Evolutionary conservation across 2,888 invertebrate species (phyloP).

Genomic region (Noctua janthina): DNA sequence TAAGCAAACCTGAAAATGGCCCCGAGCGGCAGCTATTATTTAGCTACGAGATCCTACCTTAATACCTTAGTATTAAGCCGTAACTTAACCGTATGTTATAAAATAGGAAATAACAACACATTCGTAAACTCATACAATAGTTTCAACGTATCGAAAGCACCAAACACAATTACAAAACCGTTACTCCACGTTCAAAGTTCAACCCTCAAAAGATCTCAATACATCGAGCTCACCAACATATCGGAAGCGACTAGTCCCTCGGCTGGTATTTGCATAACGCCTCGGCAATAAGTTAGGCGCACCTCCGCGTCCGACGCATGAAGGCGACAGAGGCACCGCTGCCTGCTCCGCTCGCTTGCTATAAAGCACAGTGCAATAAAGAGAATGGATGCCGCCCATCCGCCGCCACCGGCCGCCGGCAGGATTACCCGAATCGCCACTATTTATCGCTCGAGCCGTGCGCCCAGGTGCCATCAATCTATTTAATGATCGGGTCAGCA

Average conservation of each 20-base stretch:
- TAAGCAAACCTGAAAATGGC: no score
- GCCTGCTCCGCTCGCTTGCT: conserved; percentile 72
- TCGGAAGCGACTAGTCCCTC: conserved; percentile 60
- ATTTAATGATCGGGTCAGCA: conserved; percentile 91
- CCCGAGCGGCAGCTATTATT: no score
- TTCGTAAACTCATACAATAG: neutral
- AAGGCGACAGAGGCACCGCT: conserved; percentile 81
- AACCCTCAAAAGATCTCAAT: conserved; percentile 16
- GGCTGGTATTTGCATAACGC: conserved; percentile 71
- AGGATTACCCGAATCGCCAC: conserved; percentile 90
- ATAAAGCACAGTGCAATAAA: conserved; percentile 90
- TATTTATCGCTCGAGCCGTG: conserved; percentile 90
- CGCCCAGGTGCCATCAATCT: conserved; percentile 91
- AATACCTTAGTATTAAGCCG: no score
- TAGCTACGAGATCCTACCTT: no score
- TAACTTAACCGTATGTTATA: no score
- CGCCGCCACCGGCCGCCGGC: conserved; percentile 83
- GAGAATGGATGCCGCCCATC: conserved; percentile 90
- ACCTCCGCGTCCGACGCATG: conserved; percentile 82
- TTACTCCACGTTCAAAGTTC: conserved; percentile 22
- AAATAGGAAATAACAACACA: neutral
- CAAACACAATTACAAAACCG: neutral
- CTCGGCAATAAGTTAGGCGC: conserved; percentile 84
- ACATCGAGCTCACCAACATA: conserved; percentile 41
- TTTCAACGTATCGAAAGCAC: neutral